Evolutionary conservation across 2,113 vertebrate species (phyloP), one percentile per base, ranked within the genome.

Genomic region (Pagrus major): DNA sequence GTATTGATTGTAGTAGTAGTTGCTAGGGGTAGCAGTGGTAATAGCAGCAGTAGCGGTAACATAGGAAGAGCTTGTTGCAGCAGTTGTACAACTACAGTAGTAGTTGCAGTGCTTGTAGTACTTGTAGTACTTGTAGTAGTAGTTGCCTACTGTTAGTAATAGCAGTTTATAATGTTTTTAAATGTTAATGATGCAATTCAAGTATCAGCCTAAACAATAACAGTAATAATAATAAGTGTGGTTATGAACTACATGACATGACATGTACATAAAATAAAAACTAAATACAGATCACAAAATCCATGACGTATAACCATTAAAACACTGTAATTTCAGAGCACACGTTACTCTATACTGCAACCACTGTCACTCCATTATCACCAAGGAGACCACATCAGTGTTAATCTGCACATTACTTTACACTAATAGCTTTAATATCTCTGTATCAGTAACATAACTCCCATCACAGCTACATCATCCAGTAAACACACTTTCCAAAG

Each of bases 321-420:
- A 55, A 49, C 25, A 10, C 29, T 39, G 11, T 18, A 23, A 18
- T 54, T 44, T 16, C 23, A 14, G 27, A 65, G 41, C 16, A 71
- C 41, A 31, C 41, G 0, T 14, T 20, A 56, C 2, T 41, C 15
- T 25, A 25, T 23, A 21, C 37, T 49, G 6, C 6, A 37, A 41
- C 54, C 31, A 37, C 67, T 6, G 23, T 55, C 47, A 42, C 52
- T 65, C 37, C 58, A 65, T 58, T 58, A 37, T 52, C 64, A 59
- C n/a, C 18, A 4, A 11, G 51, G 0, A 21, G 41, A 25, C 3
- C 9, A 10, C 15, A 61, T 54, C 63, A 39, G 37, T 12, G 42
- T 46, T 79, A 67, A 80, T 71, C 66, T 75, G 47, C 35, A 37
- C 55, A 56, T 69, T 69, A 54, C 23, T 64, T 33, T 18, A 47